phyloP scores from a whole-genome alignment of 2,888 invertebrate genomes.

The Limnephilus rhombicus region DNA sequence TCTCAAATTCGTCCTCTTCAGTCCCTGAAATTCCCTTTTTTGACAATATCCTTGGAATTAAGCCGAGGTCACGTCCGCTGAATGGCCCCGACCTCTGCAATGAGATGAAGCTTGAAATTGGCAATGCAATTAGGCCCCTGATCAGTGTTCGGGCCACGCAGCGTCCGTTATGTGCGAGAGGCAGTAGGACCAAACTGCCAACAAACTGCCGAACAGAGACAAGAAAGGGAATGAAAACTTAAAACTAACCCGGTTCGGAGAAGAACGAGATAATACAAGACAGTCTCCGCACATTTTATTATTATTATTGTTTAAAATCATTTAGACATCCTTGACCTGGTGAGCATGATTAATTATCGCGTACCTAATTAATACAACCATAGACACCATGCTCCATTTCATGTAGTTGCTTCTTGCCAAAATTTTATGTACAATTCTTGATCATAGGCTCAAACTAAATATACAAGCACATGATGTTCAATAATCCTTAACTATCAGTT shows the following conservation, averaged over 20 bases:
- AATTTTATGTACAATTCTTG: no score
- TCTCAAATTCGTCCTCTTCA: not conserved
- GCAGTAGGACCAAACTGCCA: not conserved
- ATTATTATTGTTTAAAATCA: no score
- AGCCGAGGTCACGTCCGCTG: constrained; percentile 35
- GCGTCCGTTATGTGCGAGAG: not conserved
- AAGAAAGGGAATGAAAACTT: not conserved
- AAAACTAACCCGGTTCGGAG: not conserved
- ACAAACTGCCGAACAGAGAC: not conserved
- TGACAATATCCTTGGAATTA: constrained; percentile 26
- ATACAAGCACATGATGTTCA: no score
- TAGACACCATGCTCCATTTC: no score
- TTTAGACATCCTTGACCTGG: no score
- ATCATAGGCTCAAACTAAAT: no score
- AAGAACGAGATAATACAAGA: not conserved
- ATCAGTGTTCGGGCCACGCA: constrained; percentile 45
- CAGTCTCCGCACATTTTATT: no score
- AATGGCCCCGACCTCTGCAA: constrained; percentile 32
- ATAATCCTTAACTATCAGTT: no score
- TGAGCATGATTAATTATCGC: no score
- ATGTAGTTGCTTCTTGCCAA: no score
- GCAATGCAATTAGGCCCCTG: constrained; percentile 47
- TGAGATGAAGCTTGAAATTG: constrained; percentile 46
- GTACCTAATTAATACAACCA: no score
- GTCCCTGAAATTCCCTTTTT: not conserved